Evolutionary conservation across 2,888 invertebrate species (phyloP).

Genomic region (Drosophila pegasa): DNA sequence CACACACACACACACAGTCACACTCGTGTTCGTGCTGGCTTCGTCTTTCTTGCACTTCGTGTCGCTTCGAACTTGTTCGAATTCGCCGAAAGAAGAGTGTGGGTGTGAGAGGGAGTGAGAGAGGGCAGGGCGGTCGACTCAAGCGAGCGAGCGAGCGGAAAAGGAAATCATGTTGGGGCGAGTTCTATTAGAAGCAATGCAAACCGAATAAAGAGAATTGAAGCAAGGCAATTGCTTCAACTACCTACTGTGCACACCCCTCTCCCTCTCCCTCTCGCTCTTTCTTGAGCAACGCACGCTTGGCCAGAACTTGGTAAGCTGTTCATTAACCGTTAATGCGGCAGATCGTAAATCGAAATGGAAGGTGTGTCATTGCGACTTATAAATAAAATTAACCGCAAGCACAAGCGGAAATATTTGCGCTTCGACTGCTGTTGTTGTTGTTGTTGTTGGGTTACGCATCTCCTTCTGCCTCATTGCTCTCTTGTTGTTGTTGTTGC

Average conservation of each 20-base stretch:
- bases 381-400: constrained; percentile 81
- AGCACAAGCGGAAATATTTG: constrained; percentile 75
- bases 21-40: constrained; percentile 42
- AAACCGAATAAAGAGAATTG: constrained; percentile 53
- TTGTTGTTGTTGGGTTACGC: constrained; percentile 56
- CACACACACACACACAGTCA: constrained; percentile 16
- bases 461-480: constrained; percentile 40
- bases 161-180: constrained; percentile 68
- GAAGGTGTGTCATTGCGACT: constrained; percentile 78
- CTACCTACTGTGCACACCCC: constrained; percentile 6
- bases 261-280: not conserved
- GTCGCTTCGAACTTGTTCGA: constrained; percentile 73
- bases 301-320: constrained; percentile 48
- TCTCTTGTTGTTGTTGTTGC: constrained; percentile 56
- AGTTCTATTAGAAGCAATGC: constrained; percentile 54
- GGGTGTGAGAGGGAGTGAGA: not conserved
- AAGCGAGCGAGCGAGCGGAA: constrained; percentile 43
- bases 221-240: constrained; percentile 57
- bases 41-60: constrained; percentile 59
- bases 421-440: constrained; percentile 49
- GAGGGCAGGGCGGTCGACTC: not conserved
- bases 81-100: constrained; percentile 17
- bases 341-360: constrained; percentile 70
- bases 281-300: constrained; percentile 1
- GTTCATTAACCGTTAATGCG: constrained; percentile 72